phyloP scores from a whole-genome alignment of 2,113 vertebrate species.

The Loxodonta africana region DNA sequence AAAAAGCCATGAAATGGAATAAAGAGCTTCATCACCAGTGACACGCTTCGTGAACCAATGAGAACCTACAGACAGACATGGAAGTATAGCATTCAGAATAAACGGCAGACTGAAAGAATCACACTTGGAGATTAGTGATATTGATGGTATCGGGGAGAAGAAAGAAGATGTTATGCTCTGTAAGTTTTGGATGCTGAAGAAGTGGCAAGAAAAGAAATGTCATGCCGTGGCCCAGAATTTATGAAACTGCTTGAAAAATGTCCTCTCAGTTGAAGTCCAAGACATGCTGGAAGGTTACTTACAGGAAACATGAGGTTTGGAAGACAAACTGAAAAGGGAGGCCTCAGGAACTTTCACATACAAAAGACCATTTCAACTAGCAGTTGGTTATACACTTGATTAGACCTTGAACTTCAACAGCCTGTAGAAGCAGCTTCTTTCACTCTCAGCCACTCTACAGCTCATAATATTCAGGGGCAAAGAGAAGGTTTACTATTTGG shows the following conservation, averaged over 20 bases:
- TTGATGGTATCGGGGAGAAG: slow-evolving; percentile 87
- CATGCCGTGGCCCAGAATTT: slow-evolving; percentile 84
- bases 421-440: neutral
- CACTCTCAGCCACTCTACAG: neutral
- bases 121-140: slow-evolving; percentile 86
- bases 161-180: slow-evolving; percentile 86
- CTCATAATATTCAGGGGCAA: neutral
- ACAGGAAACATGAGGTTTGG: slow-evolving; percentile 50
- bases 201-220: slow-evolving; percentile 86
- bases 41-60: neutral
- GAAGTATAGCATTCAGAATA: neutral
- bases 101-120: neutral
- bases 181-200: slow-evolving; percentile 89
- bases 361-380: neutral
- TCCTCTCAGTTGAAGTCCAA: slow-evolving; percentile 87
- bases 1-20: neutral
- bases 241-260: slow-evolving; percentile 74
- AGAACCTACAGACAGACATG: neutral
- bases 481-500: neutral
- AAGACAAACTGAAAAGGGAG: slow-evolving; percentile 24
- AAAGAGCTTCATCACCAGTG: neutral
- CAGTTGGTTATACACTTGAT: neutral
- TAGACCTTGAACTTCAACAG: neutral
- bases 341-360: slow-evolving; percentile 6
- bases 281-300: slow-evolving; percentile 87